phyloP scores from a whole-genome alignment of 2,888 invertebrate species.

The Caenorhabditis imperialis region DNA sequence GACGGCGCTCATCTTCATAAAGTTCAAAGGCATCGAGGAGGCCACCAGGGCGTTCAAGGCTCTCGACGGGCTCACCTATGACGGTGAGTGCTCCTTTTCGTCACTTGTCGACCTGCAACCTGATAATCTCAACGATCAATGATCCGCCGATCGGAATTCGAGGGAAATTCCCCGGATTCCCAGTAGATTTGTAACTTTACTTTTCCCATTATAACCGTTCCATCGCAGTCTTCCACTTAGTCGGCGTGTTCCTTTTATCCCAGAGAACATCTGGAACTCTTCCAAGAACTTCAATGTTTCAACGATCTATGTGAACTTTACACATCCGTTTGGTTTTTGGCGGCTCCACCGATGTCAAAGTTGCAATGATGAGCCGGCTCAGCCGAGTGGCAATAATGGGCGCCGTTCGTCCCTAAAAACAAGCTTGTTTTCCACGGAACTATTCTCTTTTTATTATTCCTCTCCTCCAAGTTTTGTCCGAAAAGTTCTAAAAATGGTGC shows the following conservation, averaged over 20 bases:
- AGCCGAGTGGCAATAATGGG: constrained; percentile 20
- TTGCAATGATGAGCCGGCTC: constrained; percentile 1
- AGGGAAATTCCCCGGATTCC: no score
- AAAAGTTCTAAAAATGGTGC: no score
- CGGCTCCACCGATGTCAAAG: no score
- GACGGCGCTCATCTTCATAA: not conserved
- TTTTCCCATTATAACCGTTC: no score
- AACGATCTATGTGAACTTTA: constrained; percentile 11
- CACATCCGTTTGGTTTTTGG: not conserved
- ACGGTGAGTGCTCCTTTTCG: constrained; percentile 11
- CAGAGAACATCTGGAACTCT: constrained; percentile 7
- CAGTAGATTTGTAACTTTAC: no score
- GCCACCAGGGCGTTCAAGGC: constrained; percentile 3
- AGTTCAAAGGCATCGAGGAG: not conserved
- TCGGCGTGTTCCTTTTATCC: not conserved
- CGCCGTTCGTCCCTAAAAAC: no score
- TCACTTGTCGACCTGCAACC: constrained; percentile 8
- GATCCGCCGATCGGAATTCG: no score
- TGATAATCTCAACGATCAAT: constrained; percentile 23
- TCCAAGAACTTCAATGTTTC: not conserved
- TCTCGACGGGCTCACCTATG: constrained; percentile 7
- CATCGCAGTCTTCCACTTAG: not conserved
- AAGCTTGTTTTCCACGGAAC: not conserved
- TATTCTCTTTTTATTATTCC: no score
- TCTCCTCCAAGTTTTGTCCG: no score